Base-by-base conservation (phyloP, 1,140 invertebrate species). In the Drosophila equinoxialis region DNA sequence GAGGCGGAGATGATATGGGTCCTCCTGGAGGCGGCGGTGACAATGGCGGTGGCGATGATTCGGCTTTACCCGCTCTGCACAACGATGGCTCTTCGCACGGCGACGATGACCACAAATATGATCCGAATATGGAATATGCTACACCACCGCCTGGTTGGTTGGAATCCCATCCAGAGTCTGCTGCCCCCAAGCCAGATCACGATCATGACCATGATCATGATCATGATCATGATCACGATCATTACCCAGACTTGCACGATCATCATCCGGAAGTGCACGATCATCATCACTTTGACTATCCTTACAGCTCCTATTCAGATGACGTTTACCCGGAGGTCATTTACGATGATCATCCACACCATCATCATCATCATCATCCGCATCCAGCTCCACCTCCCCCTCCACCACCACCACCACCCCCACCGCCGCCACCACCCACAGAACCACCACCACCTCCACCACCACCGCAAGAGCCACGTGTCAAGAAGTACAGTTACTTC, bases 401-500 rank as follows among this genome's bases (percentile, higher is more conserved):
- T 0, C 73, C 81, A 3, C 79, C 93, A 68, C 76, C 93, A 68
- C 76, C 93, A 68, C 63, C 93, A 76, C 81, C 92, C 77, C 85
- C 93, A 65, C 87, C 91, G 7, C 92, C 91, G 0, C 70, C 74
- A 6, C 79, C 93, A 6, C 30, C 30, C 30, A 93, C 94, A 7
- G 93, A 93, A 26, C 82, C 92, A 39, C 72, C 89, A 23, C 83
- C 85, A 26, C 84, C 86, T n/a, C 92, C 92, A 65, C 90, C 93
- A 4, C 94, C 95, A 58, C 94, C 94, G 33, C 94, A 93, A 33
- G 94, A 95, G 86, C 93, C 94, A 60, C 93, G 95, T 77, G 94
- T 96, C 48, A 95, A 94, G 64, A 96, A 96, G 70, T 97, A 96
- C 93, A 96, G 95, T 84, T 97, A 97, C 91, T 97, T 96, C 85